Evolutionary conservation across 2,113 vertebrate genomes (phyloP).

Genomic region (Setophaga coronata): DNA sequence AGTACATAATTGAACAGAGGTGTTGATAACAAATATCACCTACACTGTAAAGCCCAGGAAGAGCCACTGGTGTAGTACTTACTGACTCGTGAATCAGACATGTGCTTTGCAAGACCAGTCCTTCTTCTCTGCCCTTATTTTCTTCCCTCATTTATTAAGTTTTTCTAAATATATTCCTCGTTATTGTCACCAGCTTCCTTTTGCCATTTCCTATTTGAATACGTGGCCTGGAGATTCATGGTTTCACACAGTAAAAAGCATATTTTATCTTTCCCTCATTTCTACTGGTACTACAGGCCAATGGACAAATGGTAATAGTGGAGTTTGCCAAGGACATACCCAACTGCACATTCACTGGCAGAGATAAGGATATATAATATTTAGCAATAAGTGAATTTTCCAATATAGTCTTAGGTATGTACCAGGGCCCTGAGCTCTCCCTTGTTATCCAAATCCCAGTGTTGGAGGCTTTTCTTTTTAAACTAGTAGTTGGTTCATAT

Average conservation of each 20-base stretch:
- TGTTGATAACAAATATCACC: not conserved
- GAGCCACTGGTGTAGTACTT: not conserved
- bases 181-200: not conserved
- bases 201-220: not conserved
- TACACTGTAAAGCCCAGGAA: not conserved
- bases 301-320: not conserved
- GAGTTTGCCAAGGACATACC: not conserved
- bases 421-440: not conserved
- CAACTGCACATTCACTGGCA: not conserved
- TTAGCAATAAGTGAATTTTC: not conserved
- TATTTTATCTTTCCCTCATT: not conserved
- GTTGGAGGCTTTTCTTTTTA: not conserved
- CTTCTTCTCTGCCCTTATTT: not conserved
- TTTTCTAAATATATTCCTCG: not conserved
- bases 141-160: not conserved
- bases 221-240: not conserved
- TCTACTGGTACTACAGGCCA: not conserved
- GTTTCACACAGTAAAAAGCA: not conserved
- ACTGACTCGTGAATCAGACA: not conserved
- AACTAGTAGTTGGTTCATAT: not conserved
- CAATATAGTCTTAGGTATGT: not conserved
- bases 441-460: not conserved
- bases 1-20: not conserved
- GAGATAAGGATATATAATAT: not conserved
- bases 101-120: not conserved